Evolutionary conservation across 2,888 invertebrate genomes (phyloP), one percentile per base, ranked within the genome.

Genomic region (Neoscelio sp.): DNA sequence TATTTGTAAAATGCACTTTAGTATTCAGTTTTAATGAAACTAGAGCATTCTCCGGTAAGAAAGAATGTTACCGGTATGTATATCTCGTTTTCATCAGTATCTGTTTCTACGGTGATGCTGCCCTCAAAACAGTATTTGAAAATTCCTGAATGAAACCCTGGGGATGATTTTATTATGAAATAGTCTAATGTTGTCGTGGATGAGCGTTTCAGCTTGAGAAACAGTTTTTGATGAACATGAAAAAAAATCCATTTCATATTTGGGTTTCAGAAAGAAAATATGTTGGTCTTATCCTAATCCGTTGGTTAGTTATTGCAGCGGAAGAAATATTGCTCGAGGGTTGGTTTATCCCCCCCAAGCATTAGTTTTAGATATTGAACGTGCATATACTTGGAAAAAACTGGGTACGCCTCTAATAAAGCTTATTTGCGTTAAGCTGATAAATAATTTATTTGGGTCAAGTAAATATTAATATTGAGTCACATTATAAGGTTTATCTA

Each of bases 291-390:
- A 26, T 26, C 26, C 40, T 56, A 56, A 40, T 40, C 40, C 7
- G 26, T 2, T 8, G 13, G 42, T 42, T 44, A 44, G 44, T 44
- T 44, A 20, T 20, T 44, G n/a, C 20, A 23, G 6, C 42, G 6
- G 18, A 28, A 42, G n/a, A 40, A 58, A 58, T 58, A 42, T 42
- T 26, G 17, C n/a, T 10, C 10, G 15, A 40, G 26, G 56, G 35
- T 56, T 6, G 13, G 26, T 8, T 8, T 8, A 8, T 18, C n/a
- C 42, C 42, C n/a, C 15, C 18, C 42, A 42, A 15, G 7, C 15
- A 42, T 42, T 18, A 1, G n/a, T 42, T 42, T 18, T 42, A 15
- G 15, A 8, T 42, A 18, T 42, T 18, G 42, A 42, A 18, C n/a
- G 15, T 8, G 8, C n/a, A 18, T n/a, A 18, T 42, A 42, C n/a